A percentile compares a stretch with the other conserved stretches of the same genome.
Conservation (phyloP, 2,797 vertebrate genomes). For the Cryptoprocta ferox region DNA sequence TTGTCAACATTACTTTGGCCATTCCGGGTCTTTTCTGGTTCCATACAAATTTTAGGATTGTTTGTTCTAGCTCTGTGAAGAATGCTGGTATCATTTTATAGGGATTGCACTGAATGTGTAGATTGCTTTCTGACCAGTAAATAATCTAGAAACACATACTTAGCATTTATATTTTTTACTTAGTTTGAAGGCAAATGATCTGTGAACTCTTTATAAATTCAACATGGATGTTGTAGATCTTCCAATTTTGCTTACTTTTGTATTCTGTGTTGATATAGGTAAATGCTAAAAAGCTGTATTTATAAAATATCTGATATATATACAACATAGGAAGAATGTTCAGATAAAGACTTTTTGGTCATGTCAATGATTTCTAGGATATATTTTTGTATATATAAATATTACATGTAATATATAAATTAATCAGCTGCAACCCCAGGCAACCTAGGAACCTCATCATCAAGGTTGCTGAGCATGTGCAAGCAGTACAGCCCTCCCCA, state of each 20-base stretch:
- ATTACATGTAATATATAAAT: background rate
- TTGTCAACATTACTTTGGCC: too few relatives aligned
- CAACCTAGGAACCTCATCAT: background rate
- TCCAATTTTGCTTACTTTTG: background rate
- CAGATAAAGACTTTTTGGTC: background rate
- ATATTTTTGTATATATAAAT: background rate
- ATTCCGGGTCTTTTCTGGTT: too few relatives aligned
- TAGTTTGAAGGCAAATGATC: background rate
- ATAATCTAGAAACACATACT: background rate
- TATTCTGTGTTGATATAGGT: background rate
- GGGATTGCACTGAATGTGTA: too few relatives aligned
- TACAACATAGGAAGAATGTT: background rate
- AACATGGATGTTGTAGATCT: background rate
- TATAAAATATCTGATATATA: background rate
- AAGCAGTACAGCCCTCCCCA: background rate
- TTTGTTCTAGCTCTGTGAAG: too few relatives aligned
- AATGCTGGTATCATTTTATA: too few relatives aligned
- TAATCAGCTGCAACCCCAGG: background rate
- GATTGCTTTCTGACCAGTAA: background rate
- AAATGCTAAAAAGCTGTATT: background rate
- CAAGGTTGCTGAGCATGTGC: background rate
- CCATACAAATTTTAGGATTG: too few relatives aligned
- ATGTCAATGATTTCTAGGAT: background rate
- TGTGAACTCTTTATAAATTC: background rate
- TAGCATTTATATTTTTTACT: background rate